Evolutionary conservation across 2,797 vertebrate genomes (phyloP).

Genomic region (Nyctalus aviator): DNA sequence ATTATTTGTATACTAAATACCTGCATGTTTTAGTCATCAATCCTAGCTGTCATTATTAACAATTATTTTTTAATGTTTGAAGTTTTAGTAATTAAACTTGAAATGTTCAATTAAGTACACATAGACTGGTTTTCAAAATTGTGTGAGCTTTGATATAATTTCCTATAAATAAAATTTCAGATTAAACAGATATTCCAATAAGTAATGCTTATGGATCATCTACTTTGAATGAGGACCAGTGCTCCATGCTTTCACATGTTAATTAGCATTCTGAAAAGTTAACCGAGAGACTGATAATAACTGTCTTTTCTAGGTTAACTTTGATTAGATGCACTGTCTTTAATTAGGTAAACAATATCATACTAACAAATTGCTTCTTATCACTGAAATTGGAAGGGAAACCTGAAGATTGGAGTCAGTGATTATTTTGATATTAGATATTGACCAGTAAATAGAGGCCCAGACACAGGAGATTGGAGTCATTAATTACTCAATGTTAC

Average conservation of each 20-base stretch:
- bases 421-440: constrained; percentile 61
- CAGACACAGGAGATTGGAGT: neutral
- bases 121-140: constrained; percentile 1
- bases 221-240: neutral
- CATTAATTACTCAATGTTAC: constrained; percentile 44
- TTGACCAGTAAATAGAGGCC: neutral
- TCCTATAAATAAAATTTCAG: constrained; percentile 48
- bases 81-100: constrained; percentile 16
- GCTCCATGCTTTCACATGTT: neutral
- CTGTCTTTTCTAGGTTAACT: neutral
- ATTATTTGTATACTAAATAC: neutral
- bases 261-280: constrained; percentile 48
- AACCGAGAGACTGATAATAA: neutral
- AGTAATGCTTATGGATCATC: neutral
- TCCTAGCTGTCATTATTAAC: neutral
- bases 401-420: neutral
- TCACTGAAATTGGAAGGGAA: neutral
- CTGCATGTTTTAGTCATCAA: constrained; percentile 34
- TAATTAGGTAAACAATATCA: constrained; percentile 23
- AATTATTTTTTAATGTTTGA: neutral
- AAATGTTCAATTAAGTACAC: constrained; percentile 31
- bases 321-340: constrained; percentile 19
- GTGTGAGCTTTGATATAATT: constrained; percentile 32
- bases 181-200: neutral
- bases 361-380: neutral